Base-by-base conservation (phyloP, 2,797 vertebrate genomes). In the Dicrostonyx torquatus region DNA sequence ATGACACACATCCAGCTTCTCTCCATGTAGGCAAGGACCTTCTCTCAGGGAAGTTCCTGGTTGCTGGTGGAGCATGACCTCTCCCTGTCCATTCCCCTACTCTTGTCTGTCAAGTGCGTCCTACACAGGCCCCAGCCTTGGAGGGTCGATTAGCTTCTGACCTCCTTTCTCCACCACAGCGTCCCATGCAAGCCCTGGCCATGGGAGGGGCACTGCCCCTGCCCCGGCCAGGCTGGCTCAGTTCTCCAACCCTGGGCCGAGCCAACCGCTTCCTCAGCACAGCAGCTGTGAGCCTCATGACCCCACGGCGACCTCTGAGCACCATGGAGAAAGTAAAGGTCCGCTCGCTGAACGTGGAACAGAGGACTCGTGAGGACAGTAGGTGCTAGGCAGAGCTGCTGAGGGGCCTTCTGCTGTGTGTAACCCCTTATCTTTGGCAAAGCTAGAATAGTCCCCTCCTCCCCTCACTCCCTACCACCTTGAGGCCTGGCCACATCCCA, bases 201-300 rank as follows among this genome's bases (percentile, higher is more conserved):
- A 98, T 99, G 64, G 99, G 99, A 1, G 99, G 99, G 0, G 98
- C 99, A 22, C 98, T 99, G 83, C 99, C 99, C 15, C 98, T 99
- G 72, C 99, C 99, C 26, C 98, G 99, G 88, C 99, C 99, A 22
- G 99, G 99, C 97, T 99, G 99, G 99, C 98, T 99, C 95, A 99
- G 99, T 96, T 99, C 99, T 48, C 99, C 99, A 3, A 99, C 99
- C 1, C 96, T 99, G 97, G 99, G 99, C 60, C 99, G 99, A 88
- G 99, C 99, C 90, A 99, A 99, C 94, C 99, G 99, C 37, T 99
- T 99, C 97, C 98, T 99, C 93, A 99, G 99, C 98, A 99, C 99
- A 0, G 99, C 99, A 0, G 99, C 99, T 0, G 99, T 99, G 97
- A 99, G 99, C 95, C 99, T 99, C 93, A 99, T 99, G 99, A 99